Evolutionary conservation across 2,113 vertebrate species (phyloP).

Genomic region (Hystrix brachyura): DNA sequence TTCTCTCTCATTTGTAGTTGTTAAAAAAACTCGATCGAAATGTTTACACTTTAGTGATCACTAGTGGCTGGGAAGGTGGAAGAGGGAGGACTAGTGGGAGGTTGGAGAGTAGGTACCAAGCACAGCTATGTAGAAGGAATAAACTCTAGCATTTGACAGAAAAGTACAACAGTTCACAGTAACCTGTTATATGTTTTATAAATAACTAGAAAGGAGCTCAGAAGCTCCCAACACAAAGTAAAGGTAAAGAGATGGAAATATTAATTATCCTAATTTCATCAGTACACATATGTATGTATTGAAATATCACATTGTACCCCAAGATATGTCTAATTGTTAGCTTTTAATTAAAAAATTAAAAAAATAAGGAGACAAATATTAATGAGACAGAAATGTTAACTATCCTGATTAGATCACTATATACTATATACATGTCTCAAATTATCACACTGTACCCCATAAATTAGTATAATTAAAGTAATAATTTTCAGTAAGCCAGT

Average conservation of each 20-base stretch:
- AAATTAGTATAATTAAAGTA: neutral
- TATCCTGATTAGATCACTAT: neutral
- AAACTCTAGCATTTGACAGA: neutral
- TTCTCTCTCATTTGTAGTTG: neutral
- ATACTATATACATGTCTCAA: neutral
- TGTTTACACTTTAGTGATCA: neutral
- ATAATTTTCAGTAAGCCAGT: neutral
- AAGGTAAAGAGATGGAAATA: neutral
- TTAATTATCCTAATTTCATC: neutral
- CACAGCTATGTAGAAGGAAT: neutral
- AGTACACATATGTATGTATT: neutral
- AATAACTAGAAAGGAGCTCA: neutral
- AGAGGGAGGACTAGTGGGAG: neutral
- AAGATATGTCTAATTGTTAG: neutral
- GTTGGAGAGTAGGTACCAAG: neutral
- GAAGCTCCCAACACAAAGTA: neutral
- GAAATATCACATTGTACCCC: neutral
- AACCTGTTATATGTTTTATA: neutral
- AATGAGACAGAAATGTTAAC: neutral
- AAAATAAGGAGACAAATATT: neutral
- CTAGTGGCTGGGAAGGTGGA: too few species aligned
- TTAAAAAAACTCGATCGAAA: neutral
- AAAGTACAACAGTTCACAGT: too few species aligned
- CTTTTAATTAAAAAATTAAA: neutral
- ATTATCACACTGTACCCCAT: neutral